These are phyloP conservation scores for Sylvia borin DNA, from an alignment of 2,797 vertebrate genomes.

Conservation along the genomic window DNA sequence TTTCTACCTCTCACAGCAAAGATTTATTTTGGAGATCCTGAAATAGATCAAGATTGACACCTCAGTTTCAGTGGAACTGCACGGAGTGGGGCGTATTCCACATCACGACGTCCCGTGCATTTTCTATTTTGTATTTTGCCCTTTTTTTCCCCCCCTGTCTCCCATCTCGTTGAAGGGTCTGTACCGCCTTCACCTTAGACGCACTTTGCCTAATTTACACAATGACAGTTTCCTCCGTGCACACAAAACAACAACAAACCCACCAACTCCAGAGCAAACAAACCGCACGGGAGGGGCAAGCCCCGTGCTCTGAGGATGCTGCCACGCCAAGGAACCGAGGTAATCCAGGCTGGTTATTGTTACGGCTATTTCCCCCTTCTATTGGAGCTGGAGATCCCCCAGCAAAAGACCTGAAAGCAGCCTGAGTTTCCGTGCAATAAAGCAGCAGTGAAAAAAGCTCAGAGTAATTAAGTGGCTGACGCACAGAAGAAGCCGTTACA, in stretches of 20 bases:
- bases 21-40: background rate
- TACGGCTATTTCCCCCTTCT: background rate
- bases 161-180: fast-evolving
- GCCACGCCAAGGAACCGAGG: background rate
- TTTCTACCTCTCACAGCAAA: background rate
- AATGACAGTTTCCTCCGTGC: background rate
- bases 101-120: fast-evolving
- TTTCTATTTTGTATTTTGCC: background rate
- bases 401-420: constrained; percentile 77
- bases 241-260: background rate
- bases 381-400: constrained; percentile 58
- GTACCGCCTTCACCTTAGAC: background rate
- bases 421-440: constrained; percentile 85
- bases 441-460: constrained; percentile 87
- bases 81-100: fast-evolving
- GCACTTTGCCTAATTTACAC: background rate
- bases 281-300: background rate
- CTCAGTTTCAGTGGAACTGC: background rate
- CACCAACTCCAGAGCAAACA: background rate
- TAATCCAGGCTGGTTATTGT: background rate
- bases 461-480: constrained; percentile 97
- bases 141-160: background rate
- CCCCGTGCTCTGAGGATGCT: background rate
- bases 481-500: constrained; percentile 91
- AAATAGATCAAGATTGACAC: fast-evolving